Conservation (phyloP, 2,113 vertebrate genomes). For the Manacus vitellinus region DNA sequence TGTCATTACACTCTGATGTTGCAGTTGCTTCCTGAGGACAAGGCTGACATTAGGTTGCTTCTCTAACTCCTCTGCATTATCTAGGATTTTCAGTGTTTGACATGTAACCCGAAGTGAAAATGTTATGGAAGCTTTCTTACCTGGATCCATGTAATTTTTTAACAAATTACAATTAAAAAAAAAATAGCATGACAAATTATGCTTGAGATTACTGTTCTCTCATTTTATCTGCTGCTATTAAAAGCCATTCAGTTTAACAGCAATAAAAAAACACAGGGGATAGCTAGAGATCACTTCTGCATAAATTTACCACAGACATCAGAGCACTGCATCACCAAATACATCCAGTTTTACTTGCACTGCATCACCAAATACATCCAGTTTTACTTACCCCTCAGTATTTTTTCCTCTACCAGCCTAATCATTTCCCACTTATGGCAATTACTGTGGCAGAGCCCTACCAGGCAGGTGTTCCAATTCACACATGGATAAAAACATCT, state of each 20-base stretch:
- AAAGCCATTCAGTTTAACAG: background rate
- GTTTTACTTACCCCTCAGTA: background rate
- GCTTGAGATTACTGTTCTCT: background rate
- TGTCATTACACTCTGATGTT: background rate
- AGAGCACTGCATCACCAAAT: background rate
- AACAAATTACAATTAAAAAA: background rate
- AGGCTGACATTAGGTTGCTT: background rate
- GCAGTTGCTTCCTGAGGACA: conserved; percentile 9
- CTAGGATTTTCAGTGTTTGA: background rate
- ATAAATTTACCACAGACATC: background rate
- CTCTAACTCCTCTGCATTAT: background rate
- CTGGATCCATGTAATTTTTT: background rate
- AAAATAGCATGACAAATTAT: background rate
- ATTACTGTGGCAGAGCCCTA: background rate
- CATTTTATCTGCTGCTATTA: background rate
- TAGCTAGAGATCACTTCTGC: background rate
- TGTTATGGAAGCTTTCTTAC: background rate
- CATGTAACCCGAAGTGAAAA: background rate
- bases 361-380: background rate
- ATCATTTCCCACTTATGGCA: background rate
- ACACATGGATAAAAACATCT: background rate
- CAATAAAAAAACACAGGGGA: background rate
- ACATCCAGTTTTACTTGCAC: background rate
- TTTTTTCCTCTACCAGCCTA: background rate
- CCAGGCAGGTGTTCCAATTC: background rate